phyloP scores from a whole-genome alignment of 2,797 vertebrate genomes.

The Glossophaga mutica region DNA sequence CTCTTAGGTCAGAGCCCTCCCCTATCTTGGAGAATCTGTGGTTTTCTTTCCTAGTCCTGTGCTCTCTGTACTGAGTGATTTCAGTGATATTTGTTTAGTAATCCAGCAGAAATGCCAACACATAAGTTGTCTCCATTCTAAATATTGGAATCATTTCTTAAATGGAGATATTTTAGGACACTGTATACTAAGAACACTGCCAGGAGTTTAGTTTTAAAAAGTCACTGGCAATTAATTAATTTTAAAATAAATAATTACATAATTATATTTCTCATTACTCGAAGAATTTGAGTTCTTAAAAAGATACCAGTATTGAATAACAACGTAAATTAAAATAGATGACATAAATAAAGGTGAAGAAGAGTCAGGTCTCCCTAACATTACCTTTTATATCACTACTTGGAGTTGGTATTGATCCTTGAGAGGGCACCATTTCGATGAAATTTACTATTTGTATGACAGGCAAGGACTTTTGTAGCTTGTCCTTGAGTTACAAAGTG shows the following conservation, averaged over 20 bases:
- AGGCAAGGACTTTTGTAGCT: not conserved
- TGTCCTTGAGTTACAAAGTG: not conserved
- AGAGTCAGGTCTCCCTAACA: not conserved
- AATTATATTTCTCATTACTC: conserved; percentile 8
- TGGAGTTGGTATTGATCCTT: not conserved
- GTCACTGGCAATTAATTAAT: not conserved
- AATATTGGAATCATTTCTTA: conserved; percentile 22
- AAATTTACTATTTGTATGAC: not conserved
- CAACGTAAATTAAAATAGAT: not conserved
- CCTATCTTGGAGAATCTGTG: not conserved
- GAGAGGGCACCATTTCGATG: not conserved
- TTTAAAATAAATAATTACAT: conserved; percentile 44
- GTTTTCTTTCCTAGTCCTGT: not conserved
- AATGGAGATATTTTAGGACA: conserved; percentile 10
- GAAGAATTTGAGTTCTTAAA: conserved; percentile 25
- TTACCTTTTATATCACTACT: not conserved
- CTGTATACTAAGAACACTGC: not conserved
- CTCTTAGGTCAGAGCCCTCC: not conserved
- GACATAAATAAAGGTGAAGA: conserved; percentile 38
- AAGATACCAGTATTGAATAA: not conserved
- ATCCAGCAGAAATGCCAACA: not conserved
- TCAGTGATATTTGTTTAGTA: not conserved
- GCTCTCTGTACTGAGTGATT: not conserved
- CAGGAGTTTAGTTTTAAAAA: not conserved
- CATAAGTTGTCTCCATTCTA: not conserved